Percentiles rank a stretch among this genome's conserved stretches.
These are phyloP conservation scores for Coregonus suidteri DNA, from an alignment of 2,797 vertebrate genomes.

Conservation along the genomic window DNA sequence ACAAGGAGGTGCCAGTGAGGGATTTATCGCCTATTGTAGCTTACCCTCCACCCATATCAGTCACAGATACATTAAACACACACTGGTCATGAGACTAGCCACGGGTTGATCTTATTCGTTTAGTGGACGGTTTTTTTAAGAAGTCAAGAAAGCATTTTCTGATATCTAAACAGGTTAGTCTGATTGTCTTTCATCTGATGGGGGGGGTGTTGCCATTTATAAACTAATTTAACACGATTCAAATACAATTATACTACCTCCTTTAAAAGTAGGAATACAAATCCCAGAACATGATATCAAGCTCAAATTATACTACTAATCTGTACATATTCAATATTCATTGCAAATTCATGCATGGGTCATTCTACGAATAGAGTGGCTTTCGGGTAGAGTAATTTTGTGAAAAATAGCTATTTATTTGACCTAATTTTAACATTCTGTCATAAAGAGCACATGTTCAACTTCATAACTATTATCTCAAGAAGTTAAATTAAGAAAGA, in stretches of 20 bases:
- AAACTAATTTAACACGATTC: background rate
- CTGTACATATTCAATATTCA: background rate
- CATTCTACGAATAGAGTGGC: background rate
- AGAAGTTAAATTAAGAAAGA: background rate
- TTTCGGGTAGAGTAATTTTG: background rate
- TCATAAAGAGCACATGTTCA: background rate
- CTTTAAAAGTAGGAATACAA: background rate
- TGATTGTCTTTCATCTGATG: background rate
- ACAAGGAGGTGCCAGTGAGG: constrained; percentile 59
- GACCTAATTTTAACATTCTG: background rate
- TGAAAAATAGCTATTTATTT: background rate
- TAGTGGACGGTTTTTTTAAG: background rate
- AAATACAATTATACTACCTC: background rate
- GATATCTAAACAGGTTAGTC: background rate
- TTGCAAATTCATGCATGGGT: background rate
- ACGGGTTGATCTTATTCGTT: background rate
- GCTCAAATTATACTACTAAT: background rate
- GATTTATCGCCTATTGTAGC: background rate
- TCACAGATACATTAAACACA: background rate
- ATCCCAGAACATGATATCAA: background rate
- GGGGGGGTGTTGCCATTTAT: background rate
- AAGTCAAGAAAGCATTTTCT: background rate
- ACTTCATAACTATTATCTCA: background rate
- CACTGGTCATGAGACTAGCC: background rate
- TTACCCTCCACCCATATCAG: background rate